phyloP scores from a whole-genome alignment of 2,797 vertebrate species.

The Leptodactylus fallax region DNA sequence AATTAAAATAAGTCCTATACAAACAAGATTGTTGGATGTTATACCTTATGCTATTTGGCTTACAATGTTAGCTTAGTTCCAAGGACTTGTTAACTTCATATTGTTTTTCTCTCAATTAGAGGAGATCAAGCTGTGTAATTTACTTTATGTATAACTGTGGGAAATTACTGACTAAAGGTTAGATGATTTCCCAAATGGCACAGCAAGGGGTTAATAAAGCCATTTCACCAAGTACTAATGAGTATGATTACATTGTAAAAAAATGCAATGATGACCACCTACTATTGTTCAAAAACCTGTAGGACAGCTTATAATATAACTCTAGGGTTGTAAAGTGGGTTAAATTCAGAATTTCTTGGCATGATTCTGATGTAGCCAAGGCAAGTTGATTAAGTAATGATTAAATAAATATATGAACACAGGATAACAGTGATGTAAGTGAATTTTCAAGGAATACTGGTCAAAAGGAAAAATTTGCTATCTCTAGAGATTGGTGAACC shows the following conservation, averaged over 20 bases:
- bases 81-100: constrained; percentile 65
- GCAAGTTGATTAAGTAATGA: neutral
- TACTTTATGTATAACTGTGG: constrained; percentile 62
- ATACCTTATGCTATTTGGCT: constrained; percentile 59
- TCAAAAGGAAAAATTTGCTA: neutral
- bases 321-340: neutral
- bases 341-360: constrained; percentile 22
- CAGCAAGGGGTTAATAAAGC: constrained; percentile 63
- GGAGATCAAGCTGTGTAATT: constrained; percentile 62
- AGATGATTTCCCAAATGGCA: constrained; percentile 63
- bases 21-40: constrained; percentile 56
- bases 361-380: neutral
- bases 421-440: neutral
- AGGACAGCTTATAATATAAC: constrained; percentile 3
- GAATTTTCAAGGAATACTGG: neutral
- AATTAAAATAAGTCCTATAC: constrained; percentile 61
- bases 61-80: constrained; percentile 53
- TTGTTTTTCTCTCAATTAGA: constrained; percentile 64
- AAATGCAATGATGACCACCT: constrained; percentile 49
- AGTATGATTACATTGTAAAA: constrained; percentile 57
- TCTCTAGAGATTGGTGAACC: too few relatives aligned
- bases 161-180: constrained; percentile 63
- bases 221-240: constrained; percentile 61
- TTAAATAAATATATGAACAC: neutral
- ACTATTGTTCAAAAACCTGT: constrained; percentile 40